Evolutionary conservation across 2,888 invertebrate species (phyloP).

Genomic region (Operophtera brumata): DNA sequence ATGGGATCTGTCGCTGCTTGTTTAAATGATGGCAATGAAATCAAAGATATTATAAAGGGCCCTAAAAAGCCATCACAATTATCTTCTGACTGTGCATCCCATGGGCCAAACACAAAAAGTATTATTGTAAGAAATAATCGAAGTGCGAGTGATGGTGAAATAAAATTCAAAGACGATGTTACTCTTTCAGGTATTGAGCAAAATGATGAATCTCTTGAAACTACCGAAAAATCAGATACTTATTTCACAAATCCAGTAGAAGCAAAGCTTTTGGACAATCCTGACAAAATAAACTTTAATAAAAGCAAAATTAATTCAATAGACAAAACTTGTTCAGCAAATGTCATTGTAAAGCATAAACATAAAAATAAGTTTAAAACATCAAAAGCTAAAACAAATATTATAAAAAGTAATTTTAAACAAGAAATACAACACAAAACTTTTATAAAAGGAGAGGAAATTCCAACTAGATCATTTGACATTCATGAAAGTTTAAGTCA

Average conservation of each 20-base stretch:
- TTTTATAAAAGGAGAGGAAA: not conserved
- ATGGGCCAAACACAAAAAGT: slow-evolving; percentile 1
- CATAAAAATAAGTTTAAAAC: slow-evolving; percentile 4
- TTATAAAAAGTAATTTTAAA: not conserved
- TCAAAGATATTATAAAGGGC: not conserved
- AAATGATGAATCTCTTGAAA: not conserved
- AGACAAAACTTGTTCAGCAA: not conserved
- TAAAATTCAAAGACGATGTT: not conserved
- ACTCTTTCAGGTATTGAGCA: not conserved
- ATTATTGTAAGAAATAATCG: slow-evolving; percentile 14
- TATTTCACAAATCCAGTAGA: not conserved
- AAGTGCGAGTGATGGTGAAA: not conserved
- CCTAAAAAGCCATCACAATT: not conserved
- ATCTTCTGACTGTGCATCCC: not conserved
- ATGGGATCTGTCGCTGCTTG: not conserved
- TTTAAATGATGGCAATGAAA: not conserved
- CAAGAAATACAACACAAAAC: not conserved
- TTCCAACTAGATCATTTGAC: not conserved
- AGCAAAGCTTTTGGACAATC: not conserved
- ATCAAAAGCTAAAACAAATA: not conserved
- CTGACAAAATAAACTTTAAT: not conserved
- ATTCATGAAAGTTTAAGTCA: not conserved
- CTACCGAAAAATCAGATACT: not conserved
- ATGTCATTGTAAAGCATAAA: slow-evolving; percentile 15
- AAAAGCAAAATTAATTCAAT: not conserved